Conservation (phyloP, 2,113 vertebrate genomes). For the Lucifuga dentata region DNA sequence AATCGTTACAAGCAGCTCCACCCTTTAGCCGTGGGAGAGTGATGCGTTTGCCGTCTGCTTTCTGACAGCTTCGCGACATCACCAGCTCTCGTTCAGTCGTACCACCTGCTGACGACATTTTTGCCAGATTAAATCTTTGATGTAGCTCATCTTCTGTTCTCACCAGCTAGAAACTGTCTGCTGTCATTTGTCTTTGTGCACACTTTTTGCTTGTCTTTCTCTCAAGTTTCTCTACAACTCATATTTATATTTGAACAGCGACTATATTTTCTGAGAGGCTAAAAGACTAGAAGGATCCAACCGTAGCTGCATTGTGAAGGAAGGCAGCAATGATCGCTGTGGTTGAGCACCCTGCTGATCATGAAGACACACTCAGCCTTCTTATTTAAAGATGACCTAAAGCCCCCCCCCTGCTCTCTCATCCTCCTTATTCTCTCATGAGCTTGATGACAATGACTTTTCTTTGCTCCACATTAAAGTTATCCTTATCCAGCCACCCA, state of each 20-base stretch:
- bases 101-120: slow-evolving; percentile 17
- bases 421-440: not conserved
- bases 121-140: not conserved
- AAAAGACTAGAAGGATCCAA: slow-evolving; percentile 15
- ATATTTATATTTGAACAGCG: not conserved
- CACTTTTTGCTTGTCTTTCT: not conserved
- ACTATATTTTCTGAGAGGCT: not conserved
- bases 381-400: slow-evolving; percentile 7
- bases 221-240: not conserved
- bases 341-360: slow-evolving; percentile 2
- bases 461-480: not conserved
- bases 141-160: not conserved
- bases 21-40: not conserved
- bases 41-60: not conserved
- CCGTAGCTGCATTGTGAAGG: not conserved
- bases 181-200: too few relatives aligned
- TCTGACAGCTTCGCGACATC: slow-evolving; percentile 13
- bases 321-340: slow-evolving; percentile 21
- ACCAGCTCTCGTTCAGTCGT: not conserved
- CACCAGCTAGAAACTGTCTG: not conserved
- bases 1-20: not conserved
- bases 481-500: not conserved
- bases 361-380: slow-evolving; percentile 11
- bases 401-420: not conserved
- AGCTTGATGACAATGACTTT: not conserved